Conservation (phyloP, 2,113 vertebrate genomes). For the Microtus oregoni region DNA sequence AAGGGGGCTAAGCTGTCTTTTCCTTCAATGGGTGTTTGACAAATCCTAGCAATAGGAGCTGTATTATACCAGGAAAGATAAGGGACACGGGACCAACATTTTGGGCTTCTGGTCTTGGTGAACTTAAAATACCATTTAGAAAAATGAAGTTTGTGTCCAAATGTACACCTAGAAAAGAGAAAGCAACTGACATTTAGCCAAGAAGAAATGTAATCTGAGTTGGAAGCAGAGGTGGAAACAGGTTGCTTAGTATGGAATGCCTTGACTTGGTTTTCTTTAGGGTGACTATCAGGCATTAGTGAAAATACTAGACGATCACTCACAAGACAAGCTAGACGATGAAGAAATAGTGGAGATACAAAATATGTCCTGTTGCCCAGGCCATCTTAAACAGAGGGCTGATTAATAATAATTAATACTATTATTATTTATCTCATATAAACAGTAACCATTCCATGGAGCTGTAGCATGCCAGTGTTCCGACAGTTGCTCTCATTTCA, state of each 20-base stretch:
- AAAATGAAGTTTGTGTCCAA: not conserved
- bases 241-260: not conserved
- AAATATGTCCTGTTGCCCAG: not conserved
- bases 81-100: not conserved
- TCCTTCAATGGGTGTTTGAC: not conserved
- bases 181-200: not conserved
- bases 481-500: not conserved
- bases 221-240: not conserved
- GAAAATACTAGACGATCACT: not conserved
- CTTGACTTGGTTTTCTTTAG: not conserved
- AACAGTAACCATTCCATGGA: not conserved
- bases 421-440: not conserved
- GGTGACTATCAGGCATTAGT: not conserved
- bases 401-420: not conserved
- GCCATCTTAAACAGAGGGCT: not conserved
- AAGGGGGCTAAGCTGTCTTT: not conserved
- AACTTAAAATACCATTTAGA: not conserved
- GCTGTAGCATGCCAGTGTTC: not conserved
- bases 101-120: not conserved
- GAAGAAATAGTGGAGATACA: not conserved
- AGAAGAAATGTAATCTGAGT: not conserved
- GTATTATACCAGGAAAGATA: rapidly evolving
- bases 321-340: not conserved
- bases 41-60: not conserved
- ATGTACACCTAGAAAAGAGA: not conserved